Conservation (phyloP, 2,113 vertebrate genomes). For the Alouatta palliata region DNA sequence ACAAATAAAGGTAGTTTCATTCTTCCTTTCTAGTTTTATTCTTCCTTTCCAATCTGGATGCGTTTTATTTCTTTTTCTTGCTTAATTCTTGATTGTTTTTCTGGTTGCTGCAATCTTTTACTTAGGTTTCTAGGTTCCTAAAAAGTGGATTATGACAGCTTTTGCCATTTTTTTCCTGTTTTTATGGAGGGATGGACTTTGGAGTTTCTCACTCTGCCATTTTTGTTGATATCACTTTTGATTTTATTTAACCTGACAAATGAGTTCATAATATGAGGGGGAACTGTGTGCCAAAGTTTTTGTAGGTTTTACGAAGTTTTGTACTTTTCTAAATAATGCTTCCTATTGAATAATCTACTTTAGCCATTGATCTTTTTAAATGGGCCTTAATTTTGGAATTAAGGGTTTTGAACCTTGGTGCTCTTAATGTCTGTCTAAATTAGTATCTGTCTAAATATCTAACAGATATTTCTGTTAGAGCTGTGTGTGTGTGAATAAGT, state of each 20-base stretch:
- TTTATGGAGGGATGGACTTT: not conserved
- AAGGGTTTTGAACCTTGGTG: not conserved
- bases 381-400: not conserved
- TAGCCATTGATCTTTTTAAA: conserved; percentile 15
- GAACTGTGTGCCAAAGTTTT: not conserved
- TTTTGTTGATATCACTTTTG: not conserved
- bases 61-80: conserved; percentile 11
- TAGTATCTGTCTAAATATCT: too few relatives aligned
- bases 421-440: not conserved
- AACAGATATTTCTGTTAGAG: not conserved
- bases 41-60: not conserved
- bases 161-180: not conserved
- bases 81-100: not conserved
- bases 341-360: not conserved
- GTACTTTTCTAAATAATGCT: not conserved
- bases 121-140: not conserved
- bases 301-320: not conserved
- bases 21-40: not conserved
- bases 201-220: not conserved
- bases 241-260: not conserved
- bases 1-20: not conserved
- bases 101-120: not conserved
- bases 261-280: not conserved
- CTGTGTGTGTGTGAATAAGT: not conserved
- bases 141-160: not conserved